Conservation (phyloP, 2,888 invertebrate genomes). For the Drosophila borborema region DNA sequence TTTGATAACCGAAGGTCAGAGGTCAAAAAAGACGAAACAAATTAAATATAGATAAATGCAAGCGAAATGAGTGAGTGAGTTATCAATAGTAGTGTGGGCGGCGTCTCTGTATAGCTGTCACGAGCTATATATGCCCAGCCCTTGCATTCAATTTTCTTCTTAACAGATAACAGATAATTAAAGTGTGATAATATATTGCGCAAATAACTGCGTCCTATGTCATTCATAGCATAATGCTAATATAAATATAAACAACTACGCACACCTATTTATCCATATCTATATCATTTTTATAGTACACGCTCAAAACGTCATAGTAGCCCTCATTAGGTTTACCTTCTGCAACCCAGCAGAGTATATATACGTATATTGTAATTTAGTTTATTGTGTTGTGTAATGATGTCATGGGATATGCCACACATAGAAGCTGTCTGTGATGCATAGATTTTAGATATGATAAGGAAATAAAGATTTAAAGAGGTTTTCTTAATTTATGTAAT, state of each 20-base stretch:
- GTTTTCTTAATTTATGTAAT: too few relatives aligned
- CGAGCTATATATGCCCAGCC: neutral
- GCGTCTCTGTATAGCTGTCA: conserved; percentile 1
- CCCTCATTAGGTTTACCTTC: neutral
- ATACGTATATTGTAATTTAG: neutral
- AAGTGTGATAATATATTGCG: conserved; percentile 49
- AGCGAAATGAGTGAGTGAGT: neutral
- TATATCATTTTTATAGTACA: neutral
- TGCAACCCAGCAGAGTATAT: conserved; percentile 2
- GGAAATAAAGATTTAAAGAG: neutral
- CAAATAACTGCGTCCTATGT: conserved; percentile 43
- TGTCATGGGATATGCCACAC: neutral
- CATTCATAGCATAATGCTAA: conserved; percentile 43
- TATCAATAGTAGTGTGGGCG: neutral
- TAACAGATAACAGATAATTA: conserved; percentile 50
- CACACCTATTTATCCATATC: conserved; percentile 6
- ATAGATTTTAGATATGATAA: neutral
- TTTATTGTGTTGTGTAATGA: neutral
- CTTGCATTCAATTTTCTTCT: conserved; percentile 22
- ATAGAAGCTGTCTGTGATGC: neutral
- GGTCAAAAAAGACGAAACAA: neutral
- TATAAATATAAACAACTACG: conserved; percentile 41
- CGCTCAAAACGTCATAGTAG: neutral
- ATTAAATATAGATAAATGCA: conserved; percentile 6
- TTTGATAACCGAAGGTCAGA: conserved; percentile 1